Percentiles rank a stretch among this genome's conserved stretches.
These are phyloP conservation scores for Parambassis ranga DNA, from an alignment of 2,797 vertebrate genomes.

Conservation along the genomic window DNA sequence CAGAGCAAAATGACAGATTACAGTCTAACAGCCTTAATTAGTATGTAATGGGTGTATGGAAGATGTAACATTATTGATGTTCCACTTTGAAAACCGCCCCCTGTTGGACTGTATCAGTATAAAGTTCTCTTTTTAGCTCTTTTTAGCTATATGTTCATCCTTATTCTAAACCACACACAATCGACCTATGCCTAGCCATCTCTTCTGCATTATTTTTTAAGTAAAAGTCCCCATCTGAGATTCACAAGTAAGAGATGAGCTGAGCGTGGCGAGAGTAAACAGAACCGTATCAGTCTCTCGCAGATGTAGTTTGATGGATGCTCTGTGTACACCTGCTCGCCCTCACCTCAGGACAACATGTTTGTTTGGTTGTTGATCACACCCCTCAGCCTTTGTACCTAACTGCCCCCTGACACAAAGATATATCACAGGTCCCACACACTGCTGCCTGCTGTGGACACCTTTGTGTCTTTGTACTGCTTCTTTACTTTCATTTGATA, in stretches of 20 bases:
- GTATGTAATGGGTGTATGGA: not conserved
- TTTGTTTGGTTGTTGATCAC: constrained; percentile 78
- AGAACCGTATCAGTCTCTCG: constrained; percentile 61
- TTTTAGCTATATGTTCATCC: not conserved
- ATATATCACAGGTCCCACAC: constrained; percentile 70
- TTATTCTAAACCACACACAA: not conserved
- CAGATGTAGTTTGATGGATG: constrained; percentile 78
- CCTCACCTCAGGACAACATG: constrained; percentile 65
- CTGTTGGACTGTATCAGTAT: constrained; percentile 5
- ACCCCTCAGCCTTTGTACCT: constrained; percentile 67
- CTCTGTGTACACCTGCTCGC: constrained; percentile 62
- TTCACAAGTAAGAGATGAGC: constrained; percentile 16
- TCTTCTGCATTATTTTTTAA: not conserved
- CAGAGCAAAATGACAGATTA: not conserved
- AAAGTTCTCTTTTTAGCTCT: no score
- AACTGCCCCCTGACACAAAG: constrained; percentile 69
- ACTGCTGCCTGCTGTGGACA: constrained; percentile 37
- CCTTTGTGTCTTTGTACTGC: constrained; percentile 21
- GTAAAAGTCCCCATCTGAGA: constrained; percentile 6
- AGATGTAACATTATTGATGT: not conserved
- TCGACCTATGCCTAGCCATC: not conserved
- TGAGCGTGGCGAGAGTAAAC: constrained; percentile 23
- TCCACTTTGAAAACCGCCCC: constrained; percentile 7
- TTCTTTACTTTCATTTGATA: constrained; percentile 21
- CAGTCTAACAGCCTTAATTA: not conserved